Evolutionary conservation across 2,888 invertebrate genomes (phyloP), one percentile per base, ranked within the genome.

Genomic region (Allygus modestus): DNA sequence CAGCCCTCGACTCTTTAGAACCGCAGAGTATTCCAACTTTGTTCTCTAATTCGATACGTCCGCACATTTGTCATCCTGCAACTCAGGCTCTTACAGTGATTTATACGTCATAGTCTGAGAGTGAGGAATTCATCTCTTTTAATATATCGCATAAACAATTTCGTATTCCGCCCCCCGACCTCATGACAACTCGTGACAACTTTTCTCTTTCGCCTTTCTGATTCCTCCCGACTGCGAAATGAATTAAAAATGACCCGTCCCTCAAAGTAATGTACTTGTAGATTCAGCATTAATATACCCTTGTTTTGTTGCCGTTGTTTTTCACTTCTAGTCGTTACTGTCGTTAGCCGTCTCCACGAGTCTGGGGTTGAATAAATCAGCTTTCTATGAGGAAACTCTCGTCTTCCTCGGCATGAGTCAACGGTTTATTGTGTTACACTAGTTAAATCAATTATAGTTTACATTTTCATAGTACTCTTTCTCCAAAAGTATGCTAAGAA

Each of bases 121-220:
- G 31, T 51, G 69, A 41, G 73, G 69, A 69, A 82, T 46, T 82
- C 73, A 28, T 71, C 82, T 82, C 73, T 54, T 23, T n/a, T 82
- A 65, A 65, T 81, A 41, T 37, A 46, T 61, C 20, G 82, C 71
- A 69, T 82, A 82, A 82, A 82, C 84, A 51, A 43, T 83, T 54
- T 71, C 33, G 37, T 73, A 23, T 71, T 83, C 37, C 75, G 28
- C 17, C 46, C 41, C 33, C 54, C 61, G 46, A 71, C 31, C 17
- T 43, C 31, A 43, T 9, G 41, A 15, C 7, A 33, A 61, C 17
- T 69, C 82, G 41, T 81, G 26, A 61, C 82, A 82, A 69, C 69
- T 61, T 58, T 82, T 65, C 58, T 82, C 65, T 61, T 65, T 23
- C 69, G 43, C 83, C 31, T 46, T 15, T 83, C 73, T 54, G 65